A percentile compares a stretch with the other conserved stretches of the same genome.
Evolutionary conservation across 2,797 vertebrate genomes (phyloP).

Genomic region (Micromesistius poutassou): DNA sequence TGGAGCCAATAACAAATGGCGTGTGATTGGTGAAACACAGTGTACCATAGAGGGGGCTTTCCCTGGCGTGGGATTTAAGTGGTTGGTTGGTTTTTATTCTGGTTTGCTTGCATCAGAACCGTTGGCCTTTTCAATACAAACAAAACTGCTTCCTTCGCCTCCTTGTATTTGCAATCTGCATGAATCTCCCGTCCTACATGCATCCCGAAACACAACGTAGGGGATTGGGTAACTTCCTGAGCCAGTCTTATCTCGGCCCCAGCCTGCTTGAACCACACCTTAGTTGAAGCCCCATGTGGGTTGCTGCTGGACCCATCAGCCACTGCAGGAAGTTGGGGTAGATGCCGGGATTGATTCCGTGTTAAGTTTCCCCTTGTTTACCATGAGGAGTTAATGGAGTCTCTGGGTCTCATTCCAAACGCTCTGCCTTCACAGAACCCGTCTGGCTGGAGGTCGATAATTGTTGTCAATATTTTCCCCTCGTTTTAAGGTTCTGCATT

Average conservation of each 20-base stretch:
- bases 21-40: not conserved
- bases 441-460: slow-evolving; percentile 12
- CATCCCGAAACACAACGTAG: slow-evolving; percentile 56
- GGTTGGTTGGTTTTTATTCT: not conserved
- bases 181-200: slow-evolving; percentile 40
- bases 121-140: not conserved
- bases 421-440: slow-evolving; percentile 30
- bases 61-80: too few species aligned
- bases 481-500: not conserved
- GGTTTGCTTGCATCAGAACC: not conserved
- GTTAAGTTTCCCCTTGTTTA: slow-evolving; percentile 51
- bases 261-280: slow-evolving; percentile 47
- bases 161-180: slow-evolving; percentile 36
- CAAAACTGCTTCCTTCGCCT: not conserved
- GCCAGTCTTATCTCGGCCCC: slow-evolving; percentile 47
- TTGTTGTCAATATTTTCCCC: slow-evolving; percentile 26
- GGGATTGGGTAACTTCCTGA: slow-evolving; percentile 66
- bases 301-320: slow-evolving; percentile 27
- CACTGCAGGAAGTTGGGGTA: slow-evolving; percentile 30
- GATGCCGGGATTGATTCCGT: slow-evolving; percentile 52
- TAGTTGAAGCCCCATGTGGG: slow-evolving; percentile 33
- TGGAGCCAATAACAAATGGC: not conserved
- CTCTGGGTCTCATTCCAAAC: slow-evolving; percentile 26
- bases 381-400: slow-evolving; percentile 49
- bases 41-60: too few species aligned